These are phyloP conservation scores for Microcebus lehilahytsara DNA, from an alignment of 2,113 vertebrate genomes.

Conservation along the genomic window DNA sequence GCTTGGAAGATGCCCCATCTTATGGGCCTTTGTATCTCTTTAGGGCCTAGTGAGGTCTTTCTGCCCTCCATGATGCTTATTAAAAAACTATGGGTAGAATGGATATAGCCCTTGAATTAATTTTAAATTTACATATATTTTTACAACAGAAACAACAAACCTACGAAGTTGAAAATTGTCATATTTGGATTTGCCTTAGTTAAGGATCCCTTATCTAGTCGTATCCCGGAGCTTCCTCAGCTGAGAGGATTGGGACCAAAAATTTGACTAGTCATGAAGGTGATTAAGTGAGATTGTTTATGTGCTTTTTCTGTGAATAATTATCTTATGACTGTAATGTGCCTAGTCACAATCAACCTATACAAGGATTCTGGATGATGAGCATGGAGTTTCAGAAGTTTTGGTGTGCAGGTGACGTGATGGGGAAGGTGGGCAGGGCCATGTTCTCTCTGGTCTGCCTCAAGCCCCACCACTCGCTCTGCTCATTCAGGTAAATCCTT, in stretches of 20 bases:
- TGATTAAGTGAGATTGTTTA: neutral
- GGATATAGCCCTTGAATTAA: neutral
- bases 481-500: neutral
- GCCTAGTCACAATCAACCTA: neutral
- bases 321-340: neutral
- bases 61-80: neutral
- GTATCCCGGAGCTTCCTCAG: neutral
- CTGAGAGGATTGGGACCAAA: neutral
- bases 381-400: neutral
- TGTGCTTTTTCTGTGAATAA: neutral
- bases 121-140: neutral
- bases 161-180: neutral
- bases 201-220: neutral
- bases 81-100: neutral
- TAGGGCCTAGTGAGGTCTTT: neutral
- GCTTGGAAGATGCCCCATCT: neutral
- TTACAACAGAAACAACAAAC: neutral
- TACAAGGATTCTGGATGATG: neutral
- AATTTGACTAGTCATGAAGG: neutral
- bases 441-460: neutral
- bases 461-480: neutral
- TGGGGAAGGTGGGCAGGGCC: neutral
- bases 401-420: neutral
- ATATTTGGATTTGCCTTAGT: neutral
- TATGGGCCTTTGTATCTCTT: neutral